Evolutionary conservation across 2,888 invertebrate genomes (phyloP).

Genomic region (Cotesia congregata): DNA sequence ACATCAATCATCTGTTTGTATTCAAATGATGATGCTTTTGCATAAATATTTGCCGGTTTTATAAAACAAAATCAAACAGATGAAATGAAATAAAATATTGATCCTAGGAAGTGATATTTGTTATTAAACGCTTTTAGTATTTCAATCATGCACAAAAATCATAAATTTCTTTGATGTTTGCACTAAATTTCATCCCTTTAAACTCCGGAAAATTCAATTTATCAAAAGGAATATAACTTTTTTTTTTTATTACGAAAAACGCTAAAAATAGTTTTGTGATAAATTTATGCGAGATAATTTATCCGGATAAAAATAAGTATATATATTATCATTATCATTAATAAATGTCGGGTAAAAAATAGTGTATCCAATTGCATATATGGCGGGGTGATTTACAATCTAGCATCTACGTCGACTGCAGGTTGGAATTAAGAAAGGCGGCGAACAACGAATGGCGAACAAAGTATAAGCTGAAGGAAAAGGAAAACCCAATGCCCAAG

Average conservation of each 20-base stretch:
- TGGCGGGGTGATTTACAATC: not conserved
- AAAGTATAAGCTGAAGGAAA: too few relatives aligned
- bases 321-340: not conserved
- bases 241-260: not conserved
- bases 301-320: not conserved
- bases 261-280: not conserved
- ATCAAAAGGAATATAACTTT: not conserved
- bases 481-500: too few relatives aligned
- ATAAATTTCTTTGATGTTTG: not conserved
- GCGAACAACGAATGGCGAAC: too few relatives aligned
- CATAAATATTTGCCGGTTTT: not conserved
- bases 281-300: not conserved
- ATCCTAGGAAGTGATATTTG: not conserved
- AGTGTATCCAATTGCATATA: not conserved
- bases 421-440: too few relatives aligned
- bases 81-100: not conserved
- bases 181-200: too few relatives aligned
- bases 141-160: not conserved
- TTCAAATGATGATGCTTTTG: not conserved
- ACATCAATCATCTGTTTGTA: not conserved
- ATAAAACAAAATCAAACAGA: not conserved
- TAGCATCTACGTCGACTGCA: not conserved
- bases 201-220: not conserved
- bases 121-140: not conserved
- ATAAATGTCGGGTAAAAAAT: not conserved